phyloP scores from a whole-genome alignment of 2,888 invertebrate genomes.

The Rhabditoides inermis region DNA sequence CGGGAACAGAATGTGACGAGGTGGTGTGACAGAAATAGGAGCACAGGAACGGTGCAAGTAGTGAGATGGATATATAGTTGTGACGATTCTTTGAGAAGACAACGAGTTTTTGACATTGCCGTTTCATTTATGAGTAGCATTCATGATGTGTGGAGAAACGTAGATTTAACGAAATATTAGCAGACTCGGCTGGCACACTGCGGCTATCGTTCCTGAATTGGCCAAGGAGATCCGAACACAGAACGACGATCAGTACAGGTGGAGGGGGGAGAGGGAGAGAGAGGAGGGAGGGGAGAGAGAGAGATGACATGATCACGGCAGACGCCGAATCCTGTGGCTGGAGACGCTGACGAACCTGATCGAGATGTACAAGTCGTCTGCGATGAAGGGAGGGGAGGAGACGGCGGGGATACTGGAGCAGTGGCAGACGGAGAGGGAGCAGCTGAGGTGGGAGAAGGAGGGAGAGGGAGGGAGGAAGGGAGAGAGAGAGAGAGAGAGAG shows the following conservation, averaged over 20 bases:
- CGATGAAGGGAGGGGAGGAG: too few relatives aligned
- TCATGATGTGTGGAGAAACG: too few relatives aligned
- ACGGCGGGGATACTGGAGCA: conserved; percentile 60
- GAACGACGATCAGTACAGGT: conserved; percentile 70
- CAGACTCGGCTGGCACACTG: conserved; percentile 93
- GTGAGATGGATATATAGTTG: too few relatives aligned
- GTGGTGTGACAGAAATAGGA: too few relatives aligned
- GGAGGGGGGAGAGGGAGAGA: too few relatives aligned
- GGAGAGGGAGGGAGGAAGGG: too few relatives aligned
- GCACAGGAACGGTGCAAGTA: too few relatives aligned
- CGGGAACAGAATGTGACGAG: too few relatives aligned
- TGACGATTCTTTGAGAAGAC: too few relatives aligned
- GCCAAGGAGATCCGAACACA: conserved; percentile 86
- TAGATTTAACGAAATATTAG: not conserved
- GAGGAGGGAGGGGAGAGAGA: not conserved
- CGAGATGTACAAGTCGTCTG: conserved; percentile 77
- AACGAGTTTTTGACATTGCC: not conserved
- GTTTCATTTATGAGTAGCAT: too few relatives aligned
- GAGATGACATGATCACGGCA: not conserved
- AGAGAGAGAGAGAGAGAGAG: too few relatives aligned
- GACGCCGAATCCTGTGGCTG: conserved; percentile 62
- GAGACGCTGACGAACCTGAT: conserved; percentile 82
- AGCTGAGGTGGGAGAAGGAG: conserved; percentile 59
- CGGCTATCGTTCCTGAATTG: conserved; percentile 88
- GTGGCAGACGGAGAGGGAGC: conserved; percentile 63